phyloP scores from a whole-genome alignment of 2,888 invertebrate genomes.

The Apeira syringaria region DNA sequence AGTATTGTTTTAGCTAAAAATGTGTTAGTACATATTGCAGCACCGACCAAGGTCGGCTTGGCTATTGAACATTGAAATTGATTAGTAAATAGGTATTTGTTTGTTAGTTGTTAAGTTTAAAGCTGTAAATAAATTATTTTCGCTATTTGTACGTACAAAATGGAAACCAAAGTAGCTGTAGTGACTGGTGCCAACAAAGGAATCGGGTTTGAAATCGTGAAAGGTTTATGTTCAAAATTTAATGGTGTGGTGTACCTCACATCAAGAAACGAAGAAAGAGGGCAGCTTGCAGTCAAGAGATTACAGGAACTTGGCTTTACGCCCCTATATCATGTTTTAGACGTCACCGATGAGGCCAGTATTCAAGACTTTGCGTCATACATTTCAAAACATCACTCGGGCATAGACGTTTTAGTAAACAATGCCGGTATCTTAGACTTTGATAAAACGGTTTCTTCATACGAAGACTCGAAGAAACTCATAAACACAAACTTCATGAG shows the following conservation, averaged over 20 bases:
- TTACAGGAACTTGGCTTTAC: constrained; percentile 83
- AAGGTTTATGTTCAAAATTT: constrained; percentile 86
- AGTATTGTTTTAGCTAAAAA: too few relatives aligned
- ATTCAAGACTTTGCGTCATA: constrained; percentile 83
- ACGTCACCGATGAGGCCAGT: constrained; percentile 86
- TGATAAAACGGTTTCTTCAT: constrained; percentile 84
- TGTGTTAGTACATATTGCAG: too few relatives aligned
- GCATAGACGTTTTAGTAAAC: constrained; percentile 90
- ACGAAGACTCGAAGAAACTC: constrained; percentile 88
- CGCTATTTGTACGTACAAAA: constrained; percentile 53
- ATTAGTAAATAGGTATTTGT: constrained; percentile 25
- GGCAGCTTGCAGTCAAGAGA: constrained; percentile 84
- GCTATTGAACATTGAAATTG: background rate
- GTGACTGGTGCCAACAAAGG: constrained; percentile 76
- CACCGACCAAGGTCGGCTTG: too few relatives aligned
- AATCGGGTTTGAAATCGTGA: constrained; percentile 76
- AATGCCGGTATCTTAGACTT: constrained; percentile 91
- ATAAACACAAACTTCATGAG: constrained; percentile 88
- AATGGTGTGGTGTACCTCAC: constrained; percentile 89
- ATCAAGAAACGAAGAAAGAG: constrained; percentile 85
- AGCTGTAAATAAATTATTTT: constrained; percentile 20
- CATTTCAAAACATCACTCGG: constrained; percentile 85
- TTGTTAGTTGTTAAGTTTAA: constrained; percentile 29
- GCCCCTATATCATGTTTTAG: constrained; percentile 87
- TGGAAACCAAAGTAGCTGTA: constrained; percentile 80